These are phyloP conservation scores for Silvanus unidentatus DNA, from an alignment of 2,888 invertebrate species.

Conservation along the genomic window DNA sequence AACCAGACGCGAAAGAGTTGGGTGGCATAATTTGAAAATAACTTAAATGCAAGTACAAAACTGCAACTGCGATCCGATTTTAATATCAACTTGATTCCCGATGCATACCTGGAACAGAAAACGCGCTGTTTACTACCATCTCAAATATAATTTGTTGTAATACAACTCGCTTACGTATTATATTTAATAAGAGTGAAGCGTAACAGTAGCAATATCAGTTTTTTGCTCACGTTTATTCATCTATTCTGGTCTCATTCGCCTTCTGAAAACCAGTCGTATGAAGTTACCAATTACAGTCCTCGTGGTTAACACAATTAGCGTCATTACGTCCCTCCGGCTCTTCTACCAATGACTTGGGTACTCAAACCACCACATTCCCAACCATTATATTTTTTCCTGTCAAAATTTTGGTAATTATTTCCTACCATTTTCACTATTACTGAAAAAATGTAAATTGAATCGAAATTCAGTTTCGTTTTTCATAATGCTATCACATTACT, in stretches of 20 bases:
- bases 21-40: too few relatives aligned
- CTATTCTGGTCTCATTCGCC: neutral
- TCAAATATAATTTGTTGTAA: conserved; percentile 12
- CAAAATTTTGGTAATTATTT: conserved; percentile 7
- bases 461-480: too few relatives aligned
- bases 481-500: too few relatives aligned
- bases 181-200: conserved; percentile 13
- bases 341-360: conserved; percentile 21
- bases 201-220: conserved; percentile 18
- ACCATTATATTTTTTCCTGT: neutral
- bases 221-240: conserved; percentile 24
- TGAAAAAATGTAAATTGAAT: too few relatives aligned
- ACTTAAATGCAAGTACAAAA: too few relatives aligned
- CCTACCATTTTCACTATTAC: neutral
- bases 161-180: conserved; percentile 12
- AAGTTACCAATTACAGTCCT: conserved; percentile 36
- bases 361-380: conserved; percentile 8
- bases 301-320: conserved; percentile 33
- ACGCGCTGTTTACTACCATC: conserved; percentile 1
- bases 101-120: conserved; percentile 1
- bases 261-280: conserved; percentile 20
- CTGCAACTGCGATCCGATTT: too few relatives aligned
- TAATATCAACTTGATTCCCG: too few relatives aligned
- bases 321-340: conserved; percentile 29
- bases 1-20: too few relatives aligned